phyloP scores from a whole-genome alignment of 2,888 invertebrate genomes.

The Synanthedon andrenaeformis region DNA sequence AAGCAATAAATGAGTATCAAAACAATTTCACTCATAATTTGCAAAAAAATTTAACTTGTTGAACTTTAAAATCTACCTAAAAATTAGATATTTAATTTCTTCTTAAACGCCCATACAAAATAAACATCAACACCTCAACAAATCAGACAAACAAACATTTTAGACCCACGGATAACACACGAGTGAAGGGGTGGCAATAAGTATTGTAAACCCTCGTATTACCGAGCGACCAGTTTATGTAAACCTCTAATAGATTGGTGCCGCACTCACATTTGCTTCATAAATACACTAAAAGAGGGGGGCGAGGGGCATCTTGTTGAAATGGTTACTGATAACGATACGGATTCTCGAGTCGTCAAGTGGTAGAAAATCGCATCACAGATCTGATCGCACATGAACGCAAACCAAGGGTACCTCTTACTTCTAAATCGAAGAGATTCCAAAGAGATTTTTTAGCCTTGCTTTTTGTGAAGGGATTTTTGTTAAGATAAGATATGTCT shows the following conservation, averaged over 20 bases:
- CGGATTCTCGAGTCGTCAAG: constrained; percentile 46
- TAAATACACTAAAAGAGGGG: neutral
- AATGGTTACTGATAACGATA: constrained; percentile 25
- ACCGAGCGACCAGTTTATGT: constrained; percentile 13
- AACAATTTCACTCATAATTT: too few relatives aligned
- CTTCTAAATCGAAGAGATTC: constrained; percentile 1
- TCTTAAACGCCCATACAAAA: neutral
- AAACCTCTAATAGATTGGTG: constrained; percentile 7
- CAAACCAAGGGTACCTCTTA: neutral
- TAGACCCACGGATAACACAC: constrained; percentile 24
- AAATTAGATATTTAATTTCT: too few relatives aligned
- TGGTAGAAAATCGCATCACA: constrained; percentile 54
- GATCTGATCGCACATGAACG: constrained; percentile 13
- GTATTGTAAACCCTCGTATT: constrained; percentile 27
- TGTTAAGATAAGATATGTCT: too few relatives aligned
- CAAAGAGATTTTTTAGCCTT: constrained; percentile 1
- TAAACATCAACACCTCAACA: constrained; percentile 14
- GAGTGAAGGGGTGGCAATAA: constrained; percentile 27
- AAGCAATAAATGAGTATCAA: too few relatives aligned
- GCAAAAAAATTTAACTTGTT: too few relatives aligned
- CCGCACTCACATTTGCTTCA: neutral
- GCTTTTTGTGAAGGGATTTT: neutral
- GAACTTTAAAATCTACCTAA: too few relatives aligned
- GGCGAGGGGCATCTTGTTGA: constrained; percentile 7
- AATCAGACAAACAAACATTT: constrained; percentile 32